phyloP scores from a whole-genome alignment of 2,888 invertebrate species.

The Rapana venosa region DNA sequence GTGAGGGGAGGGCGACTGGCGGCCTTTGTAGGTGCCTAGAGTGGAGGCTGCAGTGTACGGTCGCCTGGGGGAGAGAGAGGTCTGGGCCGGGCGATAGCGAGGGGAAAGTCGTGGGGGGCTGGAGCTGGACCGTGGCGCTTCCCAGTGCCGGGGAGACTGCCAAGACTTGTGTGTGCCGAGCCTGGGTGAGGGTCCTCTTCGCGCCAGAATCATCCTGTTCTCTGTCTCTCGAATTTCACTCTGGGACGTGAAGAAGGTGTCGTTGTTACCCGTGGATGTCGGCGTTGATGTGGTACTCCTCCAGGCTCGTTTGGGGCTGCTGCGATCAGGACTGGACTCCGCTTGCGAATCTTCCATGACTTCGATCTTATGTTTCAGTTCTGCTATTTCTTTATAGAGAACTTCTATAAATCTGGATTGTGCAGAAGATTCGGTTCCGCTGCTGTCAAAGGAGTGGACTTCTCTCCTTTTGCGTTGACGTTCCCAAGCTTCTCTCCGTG shows the following conservation, averaged over 20 bases:
- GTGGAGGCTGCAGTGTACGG: neutral
- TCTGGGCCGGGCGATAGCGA: neutral
- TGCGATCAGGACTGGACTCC: conserved; percentile 9
- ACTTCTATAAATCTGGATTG: conserved; percentile 53
- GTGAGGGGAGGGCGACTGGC: conserved; percentile 28
- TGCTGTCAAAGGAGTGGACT: neutral
- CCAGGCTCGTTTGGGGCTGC: conserved; percentile 15
- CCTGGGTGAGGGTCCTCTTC: neutral
- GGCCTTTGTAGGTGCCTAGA: neutral
- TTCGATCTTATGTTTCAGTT: conserved; percentile 65
- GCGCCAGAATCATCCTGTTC: conserved; percentile 35
- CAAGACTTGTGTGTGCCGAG: neutral
- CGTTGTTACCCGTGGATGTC: conserved; percentile 24
- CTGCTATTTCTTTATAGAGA: conserved; percentile 64
- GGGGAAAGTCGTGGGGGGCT: conserved; percentile 24
- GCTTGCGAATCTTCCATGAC: conserved; percentile 57
- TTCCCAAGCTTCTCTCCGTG: conserved; percentile 56
- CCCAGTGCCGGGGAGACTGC: conserved; percentile 28
- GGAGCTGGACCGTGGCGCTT: conserved; percentile 1
- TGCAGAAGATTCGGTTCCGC: conserved; percentile 40
- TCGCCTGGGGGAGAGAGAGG: conserved; percentile 13
- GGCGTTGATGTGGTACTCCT: neutral
- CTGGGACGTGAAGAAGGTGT: conserved; percentile 4
- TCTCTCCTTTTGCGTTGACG: conserved; percentile 42
- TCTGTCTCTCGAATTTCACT: conserved; percentile 39